Evolutionary conservation across 1,140 invertebrate species (phyloP).

Genomic region (Homalodisca vitripennis): DNA sequence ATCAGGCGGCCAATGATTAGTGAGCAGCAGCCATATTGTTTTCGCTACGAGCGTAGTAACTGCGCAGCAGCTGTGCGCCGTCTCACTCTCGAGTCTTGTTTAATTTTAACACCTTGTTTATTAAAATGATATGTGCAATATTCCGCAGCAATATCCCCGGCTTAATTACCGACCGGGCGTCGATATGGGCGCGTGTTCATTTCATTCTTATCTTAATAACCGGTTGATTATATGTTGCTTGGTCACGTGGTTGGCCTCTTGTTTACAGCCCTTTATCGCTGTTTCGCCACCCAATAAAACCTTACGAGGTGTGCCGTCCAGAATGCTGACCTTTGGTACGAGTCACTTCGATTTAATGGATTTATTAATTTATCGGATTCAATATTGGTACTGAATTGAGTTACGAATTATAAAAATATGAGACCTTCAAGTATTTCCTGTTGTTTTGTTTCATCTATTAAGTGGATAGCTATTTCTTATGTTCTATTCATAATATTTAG

Average conservation of each 20-base stretch:
- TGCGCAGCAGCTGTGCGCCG: neutral
- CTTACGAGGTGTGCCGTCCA: too few relatives aligned
- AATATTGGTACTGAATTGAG: too few relatives aligned
- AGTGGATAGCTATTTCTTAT: too few relatives aligned
- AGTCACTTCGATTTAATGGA: too few relatives aligned
- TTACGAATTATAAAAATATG: too few relatives aligned
- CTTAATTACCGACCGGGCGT: neutral
- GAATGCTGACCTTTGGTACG: too few relatives aligned
- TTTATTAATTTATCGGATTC: too few relatives aligned
- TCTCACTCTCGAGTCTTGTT: neutral
- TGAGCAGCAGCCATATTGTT: neutral
- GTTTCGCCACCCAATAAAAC: slow-evolving; percentile 3
- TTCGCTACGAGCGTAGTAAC: neutral
- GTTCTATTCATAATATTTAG: too few relatives aligned
- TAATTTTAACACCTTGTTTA: slow-evolving; percentile 1
- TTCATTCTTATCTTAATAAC: slow-evolving; percentile 4
- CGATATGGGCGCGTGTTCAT: neutral
- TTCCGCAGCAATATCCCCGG: neutral
- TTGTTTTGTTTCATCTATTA: too few relatives aligned
- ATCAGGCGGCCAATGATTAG: neutral
- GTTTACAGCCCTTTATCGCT: neutral
- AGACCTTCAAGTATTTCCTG: too few relatives aligned
- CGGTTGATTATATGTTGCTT: slow-evolving; percentile 2
- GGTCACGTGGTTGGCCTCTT: neutral
- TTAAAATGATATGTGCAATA: neutral